These are phyloP conservation scores for Phocoena phocoena DNA, from an alignment of 2,113 vertebrate species.

Conservation along the genomic window DNA sequence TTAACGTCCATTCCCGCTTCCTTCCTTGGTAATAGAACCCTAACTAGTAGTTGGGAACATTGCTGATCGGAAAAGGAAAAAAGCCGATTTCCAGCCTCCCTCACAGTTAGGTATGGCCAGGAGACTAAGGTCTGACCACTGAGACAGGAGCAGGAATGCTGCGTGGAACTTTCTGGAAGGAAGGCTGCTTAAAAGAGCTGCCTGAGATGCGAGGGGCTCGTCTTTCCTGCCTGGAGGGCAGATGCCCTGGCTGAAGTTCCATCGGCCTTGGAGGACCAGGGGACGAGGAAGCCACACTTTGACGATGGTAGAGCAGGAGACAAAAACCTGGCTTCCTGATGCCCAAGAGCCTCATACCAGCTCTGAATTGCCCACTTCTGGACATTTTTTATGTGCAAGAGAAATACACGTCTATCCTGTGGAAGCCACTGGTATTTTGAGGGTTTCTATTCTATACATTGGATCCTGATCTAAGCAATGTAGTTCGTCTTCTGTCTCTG, in stretches of 20 bases:
- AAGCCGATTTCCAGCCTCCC: background rate
- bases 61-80: background rate
- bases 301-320: rapidly evolving
- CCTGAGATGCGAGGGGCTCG: background rate
- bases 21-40: background rate
- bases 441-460: background rate
- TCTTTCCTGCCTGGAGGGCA: background rate
- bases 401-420: background rate
- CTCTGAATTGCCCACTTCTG: background rate
- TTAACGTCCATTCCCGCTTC: background rate
- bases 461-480: background rate
- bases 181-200: background rate
- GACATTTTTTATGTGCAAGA: background rate
- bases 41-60: background rate
- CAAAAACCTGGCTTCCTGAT: background rate
- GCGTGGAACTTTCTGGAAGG: background rate
- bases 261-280: too few species aligned
- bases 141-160: background rate
- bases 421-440: background rate
- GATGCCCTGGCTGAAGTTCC: background rate
- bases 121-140: background rate
- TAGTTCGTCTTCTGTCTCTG: background rate
- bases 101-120: background rate
- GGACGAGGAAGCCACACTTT: rapidly evolving
- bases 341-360: background rate